phyloP scores from a whole-genome alignment of 2,888 invertebrate genomes.

The Laothoe populi region DNA sequence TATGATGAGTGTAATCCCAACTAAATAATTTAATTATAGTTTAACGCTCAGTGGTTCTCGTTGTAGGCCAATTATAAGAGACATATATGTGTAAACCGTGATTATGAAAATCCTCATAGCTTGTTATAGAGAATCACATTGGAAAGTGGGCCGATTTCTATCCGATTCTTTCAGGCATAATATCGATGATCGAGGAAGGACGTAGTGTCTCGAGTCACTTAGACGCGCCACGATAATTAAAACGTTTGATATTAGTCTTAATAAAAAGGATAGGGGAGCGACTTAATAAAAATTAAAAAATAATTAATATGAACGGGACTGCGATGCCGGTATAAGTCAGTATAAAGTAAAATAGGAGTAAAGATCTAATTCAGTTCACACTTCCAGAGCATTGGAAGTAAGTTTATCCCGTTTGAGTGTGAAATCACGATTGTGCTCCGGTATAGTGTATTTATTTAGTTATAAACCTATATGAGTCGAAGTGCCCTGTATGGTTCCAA shows the following conservation, averaged over 20 bases:
- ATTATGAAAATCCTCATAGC: too few relatives aligned
- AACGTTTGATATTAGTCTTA: too few relatives aligned
- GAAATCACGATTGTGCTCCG: conserved; percentile 59
- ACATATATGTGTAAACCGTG: too few relatives aligned
- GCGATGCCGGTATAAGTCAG: background rate
- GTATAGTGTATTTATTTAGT: conserved; percentile 52
- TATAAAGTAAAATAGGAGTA: background rate
- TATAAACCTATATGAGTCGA: conserved; percentile 52
- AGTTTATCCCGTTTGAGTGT: conserved; percentile 49
- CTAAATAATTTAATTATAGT: background rate
- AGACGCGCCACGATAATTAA: too few relatives aligned
- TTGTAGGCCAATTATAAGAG: background rate
- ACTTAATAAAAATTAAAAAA: too few relatives aligned
- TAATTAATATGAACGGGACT: too few relatives aligned
- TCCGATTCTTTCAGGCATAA: too few relatives aligned
- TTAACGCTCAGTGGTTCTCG: background rate
- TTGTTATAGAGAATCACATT: too few relatives aligned
- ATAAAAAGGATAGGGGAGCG: too few relatives aligned
- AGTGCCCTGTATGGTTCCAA: conserved; percentile 60
- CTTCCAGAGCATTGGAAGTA: background rate
- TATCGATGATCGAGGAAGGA: too few relatives aligned
- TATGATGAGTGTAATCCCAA: background rate
- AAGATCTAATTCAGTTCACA: conserved; percentile 3
- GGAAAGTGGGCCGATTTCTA: too few relatives aligned
- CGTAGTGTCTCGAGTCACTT: too few relatives aligned